A percentile compares a stretch with the other conserved stretches of the same genome.
These are phyloP conservation scores for Cybosia mesomella DNA, from an alignment of 2,888 invertebrate species.

Conservation along the genomic window DNA sequence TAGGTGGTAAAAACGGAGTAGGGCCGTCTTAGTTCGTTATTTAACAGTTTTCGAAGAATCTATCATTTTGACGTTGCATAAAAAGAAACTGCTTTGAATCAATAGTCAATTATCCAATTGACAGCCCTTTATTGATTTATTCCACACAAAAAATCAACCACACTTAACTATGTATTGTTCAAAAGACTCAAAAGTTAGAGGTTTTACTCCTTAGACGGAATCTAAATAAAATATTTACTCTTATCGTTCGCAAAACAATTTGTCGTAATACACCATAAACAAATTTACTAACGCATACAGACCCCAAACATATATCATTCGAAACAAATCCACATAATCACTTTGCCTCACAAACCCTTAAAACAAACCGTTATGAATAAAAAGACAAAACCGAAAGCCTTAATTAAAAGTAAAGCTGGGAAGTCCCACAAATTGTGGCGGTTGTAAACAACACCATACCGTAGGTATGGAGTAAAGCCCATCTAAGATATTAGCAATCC, in stretches of 20 bases:
- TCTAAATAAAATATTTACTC: background rate
- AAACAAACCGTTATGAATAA: conserved; percentile 20
- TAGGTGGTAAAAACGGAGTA: background rate
- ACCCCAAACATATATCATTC: conserved; percentile 13
- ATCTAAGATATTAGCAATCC: conserved; percentile 83
- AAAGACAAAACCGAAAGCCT: conserved; percentile 20
- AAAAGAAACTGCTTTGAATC: too few relatives aligned
- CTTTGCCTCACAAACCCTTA: conserved; percentile 10
- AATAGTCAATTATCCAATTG: background rate
- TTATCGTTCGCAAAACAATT: background rate
- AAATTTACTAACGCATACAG: conserved; percentile 7
- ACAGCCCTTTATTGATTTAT: too few relatives aligned
- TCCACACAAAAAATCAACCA: background rate
- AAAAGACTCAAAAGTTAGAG: background rate
- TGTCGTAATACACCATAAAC: background rate
- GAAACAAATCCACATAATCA: conserved; percentile 12
- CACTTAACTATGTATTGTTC: background rate
- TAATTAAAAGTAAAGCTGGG: conserved; percentile 42
- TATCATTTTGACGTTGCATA: background rate
- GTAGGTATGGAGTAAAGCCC: conserved; percentile 63
- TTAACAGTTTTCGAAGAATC: too few relatives aligned
- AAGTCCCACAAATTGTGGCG: conserved; percentile 46
- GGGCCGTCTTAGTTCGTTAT: too few relatives aligned
- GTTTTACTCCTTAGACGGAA: background rate
- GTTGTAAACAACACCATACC: conserved; percentile 67